phyloP scores from a whole-genome alignment of 2,113 vertebrate genomes.

The Corythornis madagascariensis region DNA sequence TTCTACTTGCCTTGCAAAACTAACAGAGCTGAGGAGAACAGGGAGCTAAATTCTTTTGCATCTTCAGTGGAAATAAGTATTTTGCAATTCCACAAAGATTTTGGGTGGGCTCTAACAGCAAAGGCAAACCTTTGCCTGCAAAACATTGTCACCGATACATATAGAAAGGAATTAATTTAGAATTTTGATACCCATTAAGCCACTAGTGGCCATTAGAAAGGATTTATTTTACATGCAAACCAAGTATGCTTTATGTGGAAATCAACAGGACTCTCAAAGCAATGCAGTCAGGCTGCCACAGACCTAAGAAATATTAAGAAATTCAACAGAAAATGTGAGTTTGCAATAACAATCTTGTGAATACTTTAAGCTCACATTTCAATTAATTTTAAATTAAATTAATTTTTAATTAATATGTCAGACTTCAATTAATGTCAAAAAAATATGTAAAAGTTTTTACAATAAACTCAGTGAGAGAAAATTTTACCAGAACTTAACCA shows the following conservation, averaged over 20 bases:
- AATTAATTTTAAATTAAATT: background rate
- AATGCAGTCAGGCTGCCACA: background rate
- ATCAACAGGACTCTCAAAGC: background rate
- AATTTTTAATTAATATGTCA: background rate
- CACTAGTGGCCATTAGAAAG: background rate
- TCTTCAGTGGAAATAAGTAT: slow-evolving; percentile 15
- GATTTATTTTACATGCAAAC: background rate
- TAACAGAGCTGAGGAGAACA: slow-evolving; percentile 19
- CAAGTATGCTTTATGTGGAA: background rate
- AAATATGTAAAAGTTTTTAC: background rate
- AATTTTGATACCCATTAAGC: background rate
- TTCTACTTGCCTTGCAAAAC: slow-evolving; percentile 59
- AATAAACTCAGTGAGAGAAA: background rate
- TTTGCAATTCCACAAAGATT: background rate
- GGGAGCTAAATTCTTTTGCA: background rate
- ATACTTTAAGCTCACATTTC: background rate
- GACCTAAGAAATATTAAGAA: background rate
- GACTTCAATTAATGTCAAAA: background rate
- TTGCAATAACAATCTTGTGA: background rate
- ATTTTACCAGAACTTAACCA: background rate
- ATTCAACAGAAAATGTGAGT: background rate
- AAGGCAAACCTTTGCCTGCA: background rate
- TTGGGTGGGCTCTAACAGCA: background rate
- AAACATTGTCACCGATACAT: background rate
- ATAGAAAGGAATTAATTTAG: background rate